Conservation (phyloP, 2,113 vertebrate genomes). For the Leptobrachium ailaonicum region DNA sequence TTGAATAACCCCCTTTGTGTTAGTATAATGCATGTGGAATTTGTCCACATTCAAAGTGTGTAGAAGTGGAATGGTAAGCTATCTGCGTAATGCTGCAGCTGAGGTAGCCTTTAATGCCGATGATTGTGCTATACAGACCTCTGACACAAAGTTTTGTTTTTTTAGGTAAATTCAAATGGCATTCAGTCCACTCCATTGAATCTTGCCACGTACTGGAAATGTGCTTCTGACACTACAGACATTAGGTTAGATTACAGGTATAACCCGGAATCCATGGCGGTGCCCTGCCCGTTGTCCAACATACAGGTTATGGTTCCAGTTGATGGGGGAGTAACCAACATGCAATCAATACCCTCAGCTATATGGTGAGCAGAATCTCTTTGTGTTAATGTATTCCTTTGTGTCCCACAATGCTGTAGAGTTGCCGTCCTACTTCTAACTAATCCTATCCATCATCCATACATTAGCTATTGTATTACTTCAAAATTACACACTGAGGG, state of each 20-base stretch:
- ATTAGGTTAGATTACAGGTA: conserved; percentile 93
- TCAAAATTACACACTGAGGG: too few species aligned
- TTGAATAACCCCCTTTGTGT: too few species aligned
- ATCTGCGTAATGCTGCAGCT: too few species aligned
- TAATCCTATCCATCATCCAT: too few species aligned
- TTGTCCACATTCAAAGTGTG: too few species aligned
- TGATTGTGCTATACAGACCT: not conserved
- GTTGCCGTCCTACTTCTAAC: too few species aligned
- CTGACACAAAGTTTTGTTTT: conserved; percentile 12
- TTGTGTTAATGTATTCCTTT: too few species aligned
- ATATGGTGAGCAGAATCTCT: conserved; percentile 74
- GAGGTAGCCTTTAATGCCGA: too few species aligned
- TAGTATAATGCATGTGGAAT: too few species aligned
- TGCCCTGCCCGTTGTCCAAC: conserved; percentile 77
- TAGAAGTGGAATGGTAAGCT: too few species aligned
- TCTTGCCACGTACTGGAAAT: conserved; percentile 96
- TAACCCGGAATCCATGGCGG: conserved; percentile 89
- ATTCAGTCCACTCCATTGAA: conserved; percentile 95
- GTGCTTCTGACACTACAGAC: conserved; percentile 82
- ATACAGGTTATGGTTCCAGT: conserved; percentile 90
- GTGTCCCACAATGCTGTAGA: too few species aligned
- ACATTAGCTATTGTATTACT: too few species aligned
- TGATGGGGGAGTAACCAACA: conserved; percentile 86
- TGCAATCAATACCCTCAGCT: conserved; percentile 91
- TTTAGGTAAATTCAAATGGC: conserved; percentile 89